Conservation (phyloP, 2,113 vertebrate genomes). For the Sylvia atricapilla region DNA sequence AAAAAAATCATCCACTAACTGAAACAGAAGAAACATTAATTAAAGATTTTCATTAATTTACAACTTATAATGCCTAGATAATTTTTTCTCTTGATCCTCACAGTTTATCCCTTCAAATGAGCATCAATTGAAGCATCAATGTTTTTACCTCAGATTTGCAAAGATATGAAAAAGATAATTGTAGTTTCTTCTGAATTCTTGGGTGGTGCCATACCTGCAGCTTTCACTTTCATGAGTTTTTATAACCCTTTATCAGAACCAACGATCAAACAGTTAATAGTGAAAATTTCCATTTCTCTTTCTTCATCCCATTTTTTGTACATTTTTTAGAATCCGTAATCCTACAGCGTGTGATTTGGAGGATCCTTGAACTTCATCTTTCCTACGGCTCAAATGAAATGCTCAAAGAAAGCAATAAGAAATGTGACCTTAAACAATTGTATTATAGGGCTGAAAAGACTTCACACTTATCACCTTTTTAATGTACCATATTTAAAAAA, state of each 20-base stretch:
- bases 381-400: not conserved
- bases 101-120: not conserved
- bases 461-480: not conserved
- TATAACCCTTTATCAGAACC: not conserved
- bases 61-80: not conserved
- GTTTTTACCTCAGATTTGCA: not conserved
- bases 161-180: not conserved
- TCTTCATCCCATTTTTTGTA: not conserved
- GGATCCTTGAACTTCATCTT: not conserved
- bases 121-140: not conserved
- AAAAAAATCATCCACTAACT: not conserved
- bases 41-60: not conserved
- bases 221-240: not conserved
- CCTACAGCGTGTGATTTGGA: not conserved
- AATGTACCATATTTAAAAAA: not conserved
- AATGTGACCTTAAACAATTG: not conserved
- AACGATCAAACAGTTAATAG: not conserved
- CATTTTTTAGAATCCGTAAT: not conserved
- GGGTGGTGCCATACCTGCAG: not conserved
- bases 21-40: not conserved
- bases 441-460: not conserved
- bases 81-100: not conserved
- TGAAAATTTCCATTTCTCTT: not conserved
- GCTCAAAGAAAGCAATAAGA: not conserved
- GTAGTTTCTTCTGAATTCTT: not conserved